Conservation (phyloP, 2,797 vertebrate species). For the Oreochromis mossambicus region DNA sequence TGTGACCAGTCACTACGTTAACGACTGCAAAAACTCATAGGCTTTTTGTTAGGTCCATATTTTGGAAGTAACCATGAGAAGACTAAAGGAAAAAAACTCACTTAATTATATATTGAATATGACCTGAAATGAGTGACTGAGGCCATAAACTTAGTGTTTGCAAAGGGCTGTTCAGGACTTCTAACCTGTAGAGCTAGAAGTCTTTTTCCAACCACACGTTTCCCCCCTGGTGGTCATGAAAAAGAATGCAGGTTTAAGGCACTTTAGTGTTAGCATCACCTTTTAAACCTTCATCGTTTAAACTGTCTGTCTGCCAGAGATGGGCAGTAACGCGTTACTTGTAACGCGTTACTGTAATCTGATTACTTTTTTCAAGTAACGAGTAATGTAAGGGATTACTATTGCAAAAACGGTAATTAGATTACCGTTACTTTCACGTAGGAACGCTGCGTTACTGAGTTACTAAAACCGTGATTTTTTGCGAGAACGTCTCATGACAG, state of each 20-base stretch:
- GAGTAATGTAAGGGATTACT: no score
- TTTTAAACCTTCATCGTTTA: fast-evolving
- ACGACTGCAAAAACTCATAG: fast-evolving
- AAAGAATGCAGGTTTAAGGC: background rate
- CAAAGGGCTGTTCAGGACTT: background rate
- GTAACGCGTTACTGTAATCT: no score
- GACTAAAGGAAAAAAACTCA: background rate
- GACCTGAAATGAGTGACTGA: background rate
- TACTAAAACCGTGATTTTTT: no score
- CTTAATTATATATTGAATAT: background rate
- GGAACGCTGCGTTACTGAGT: no score
- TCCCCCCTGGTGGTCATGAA: background rate
- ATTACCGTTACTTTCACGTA: no score
- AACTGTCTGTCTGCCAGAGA: fast-evolving
- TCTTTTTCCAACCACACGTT: background rate
- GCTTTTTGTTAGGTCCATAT: background rate
- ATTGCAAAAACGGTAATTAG: no score
- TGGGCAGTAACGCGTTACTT: no score
- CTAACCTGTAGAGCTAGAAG: background rate
- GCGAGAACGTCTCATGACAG: no score
- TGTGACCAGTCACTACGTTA: background rate
- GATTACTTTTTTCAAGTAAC: no score
- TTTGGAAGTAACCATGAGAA: background rate
- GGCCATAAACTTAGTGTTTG: background rate
- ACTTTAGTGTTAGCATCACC: background rate